Conservation (phyloP, 2,888 invertebrate genomes). For the Trissolcus japonicus region DNA sequence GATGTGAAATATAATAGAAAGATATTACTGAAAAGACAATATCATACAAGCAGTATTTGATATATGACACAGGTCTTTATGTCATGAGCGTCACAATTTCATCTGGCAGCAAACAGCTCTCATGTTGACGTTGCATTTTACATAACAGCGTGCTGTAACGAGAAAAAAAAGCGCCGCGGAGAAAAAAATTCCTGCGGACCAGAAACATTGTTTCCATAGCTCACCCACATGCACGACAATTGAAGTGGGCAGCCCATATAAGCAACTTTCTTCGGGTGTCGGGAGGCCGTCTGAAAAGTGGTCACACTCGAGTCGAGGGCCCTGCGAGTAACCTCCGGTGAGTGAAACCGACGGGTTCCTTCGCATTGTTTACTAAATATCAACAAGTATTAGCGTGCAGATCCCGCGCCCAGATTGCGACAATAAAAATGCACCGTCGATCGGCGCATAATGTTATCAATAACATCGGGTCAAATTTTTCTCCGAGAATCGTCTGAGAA, state of each 20-base stretch:
- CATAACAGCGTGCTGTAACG: slow-evolving; percentile 15
- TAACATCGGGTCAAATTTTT: slow-evolving; percentile 13
- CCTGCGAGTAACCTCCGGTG: slow-evolving; percentile 28
- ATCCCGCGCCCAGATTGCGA: slow-evolving; percentile 15
- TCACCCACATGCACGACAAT: slow-evolving; percentile 64
- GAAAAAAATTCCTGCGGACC: slow-evolving; percentile 39
- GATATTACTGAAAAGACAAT: too few relatives aligned
- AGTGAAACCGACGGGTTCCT: slow-evolving; percentile 26
- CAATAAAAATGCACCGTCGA: slow-evolving; percentile 16
- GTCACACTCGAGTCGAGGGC: slow-evolving; percentile 55
- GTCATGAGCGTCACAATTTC: too few relatives aligned
- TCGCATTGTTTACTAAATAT: slow-evolving; percentile 46
- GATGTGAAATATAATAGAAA: too few relatives aligned
- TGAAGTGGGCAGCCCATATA: slow-evolving; percentile 63
- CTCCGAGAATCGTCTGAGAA: not conserved
- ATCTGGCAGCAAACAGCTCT: too few relatives aligned
- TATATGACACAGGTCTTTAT: too few relatives aligned
- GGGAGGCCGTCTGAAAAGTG: slow-evolving; percentile 54
- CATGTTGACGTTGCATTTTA: slow-evolving; percentile 3
- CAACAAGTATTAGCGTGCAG: slow-evolving; percentile 42
- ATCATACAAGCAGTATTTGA: too few relatives aligned
- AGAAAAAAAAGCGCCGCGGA: slow-evolving; percentile 12
- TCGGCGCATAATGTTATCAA: slow-evolving; percentile 32
- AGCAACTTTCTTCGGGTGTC: slow-evolving; percentile 54
- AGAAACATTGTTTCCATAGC: slow-evolving; percentile 59